Evolutionary conservation across 2,888 invertebrate species (phyloP).

Genomic region (Epinotia bilunana): DNA sequence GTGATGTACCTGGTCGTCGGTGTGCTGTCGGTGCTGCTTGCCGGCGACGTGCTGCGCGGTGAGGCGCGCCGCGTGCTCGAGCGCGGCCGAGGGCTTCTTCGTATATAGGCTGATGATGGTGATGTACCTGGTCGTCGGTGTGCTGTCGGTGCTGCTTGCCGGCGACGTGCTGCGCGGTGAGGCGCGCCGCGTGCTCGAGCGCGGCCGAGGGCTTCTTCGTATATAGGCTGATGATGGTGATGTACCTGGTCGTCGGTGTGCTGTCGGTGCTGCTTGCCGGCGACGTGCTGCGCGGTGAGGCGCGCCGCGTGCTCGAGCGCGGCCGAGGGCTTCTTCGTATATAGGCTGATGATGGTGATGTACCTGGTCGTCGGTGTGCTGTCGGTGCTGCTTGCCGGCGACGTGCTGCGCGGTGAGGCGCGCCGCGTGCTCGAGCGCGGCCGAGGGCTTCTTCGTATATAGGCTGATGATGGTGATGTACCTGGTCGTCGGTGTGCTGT

Average conservation of each 20-base stretch:
- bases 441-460: too few species aligned
- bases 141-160: constrained; percentile 27
- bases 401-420: background rate
- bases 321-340: constrained; percentile 52
- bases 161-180: constrained; percentile 67
- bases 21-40: constrained; percentile 59
- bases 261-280: constrained; percentile 26
- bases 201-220: constrained; percentile 59
- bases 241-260: constrained; percentile 43
- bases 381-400: constrained; percentile 48
- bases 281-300: constrained; percentile 68
- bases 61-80: constrained; percentile 79
- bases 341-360: background rate
- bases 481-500: constrained; percentile 47
- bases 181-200: constrained; percentile 85
- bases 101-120: too few species aligned
- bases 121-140: constrained; percentile 42
- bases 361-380: constrained; percentile 45
- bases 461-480: constrained; percentile 1
- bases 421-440: too few species aligned
- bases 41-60: constrained; percentile 72
- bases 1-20: constrained; percentile 69
- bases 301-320: constrained; percentile 72
- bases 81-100: constrained; percentile 75
- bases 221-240: too few species aligned